These are phyloP conservation scores for Escarpia spicata DNA, from an alignment of 2,888 invertebrate species.

Conservation along the genomic window DNA sequence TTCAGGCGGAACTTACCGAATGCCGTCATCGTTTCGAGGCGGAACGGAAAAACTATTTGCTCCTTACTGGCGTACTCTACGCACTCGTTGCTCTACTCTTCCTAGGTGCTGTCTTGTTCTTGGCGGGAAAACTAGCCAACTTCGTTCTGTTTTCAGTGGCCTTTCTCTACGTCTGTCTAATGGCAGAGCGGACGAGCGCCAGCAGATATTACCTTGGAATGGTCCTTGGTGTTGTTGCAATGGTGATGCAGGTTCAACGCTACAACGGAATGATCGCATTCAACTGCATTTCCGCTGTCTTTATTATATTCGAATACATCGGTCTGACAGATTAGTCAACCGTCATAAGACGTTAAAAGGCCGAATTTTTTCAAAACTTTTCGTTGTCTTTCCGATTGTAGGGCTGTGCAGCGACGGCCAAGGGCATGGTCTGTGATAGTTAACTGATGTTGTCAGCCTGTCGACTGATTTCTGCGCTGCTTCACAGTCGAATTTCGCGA, in stretches of 20 bases:
- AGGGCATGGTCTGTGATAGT: no score
- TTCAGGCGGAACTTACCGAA: constrained; percentile 33
- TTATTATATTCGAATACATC: background rate
- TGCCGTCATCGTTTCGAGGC: constrained; percentile 36
- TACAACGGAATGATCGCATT: constrained; percentile 5
- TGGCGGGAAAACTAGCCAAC: constrained; percentile 33
- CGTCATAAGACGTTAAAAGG: background rate
- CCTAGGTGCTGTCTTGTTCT: constrained; percentile 24
- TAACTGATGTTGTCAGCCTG: no score
- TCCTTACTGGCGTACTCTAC: constrained; percentile 30
- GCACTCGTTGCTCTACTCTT: constrained; percentile 26
- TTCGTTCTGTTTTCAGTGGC: background rate
- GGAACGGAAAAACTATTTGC: constrained; percentile 37
- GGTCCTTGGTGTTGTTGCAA: background rate
- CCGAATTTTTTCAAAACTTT: background rate
- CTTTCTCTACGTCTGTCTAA: constrained; percentile 1
- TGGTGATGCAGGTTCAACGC: background rate
- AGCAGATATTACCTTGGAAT: background rate
- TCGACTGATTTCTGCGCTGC: no score
- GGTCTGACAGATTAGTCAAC: background rate
- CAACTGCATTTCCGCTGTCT: background rate
- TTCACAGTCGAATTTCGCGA: no score
- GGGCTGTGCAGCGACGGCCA: no score
- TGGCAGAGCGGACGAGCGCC: constrained; percentile 1
- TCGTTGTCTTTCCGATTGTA: background rate